A percentile compares a stretch with the other conserved stretches of the same genome.
These are phyloP conservation scores for Cherax quadricarinatus DNA, from an alignment of 1,140 invertebrate species.

Conservation along the genomic window DNA sequence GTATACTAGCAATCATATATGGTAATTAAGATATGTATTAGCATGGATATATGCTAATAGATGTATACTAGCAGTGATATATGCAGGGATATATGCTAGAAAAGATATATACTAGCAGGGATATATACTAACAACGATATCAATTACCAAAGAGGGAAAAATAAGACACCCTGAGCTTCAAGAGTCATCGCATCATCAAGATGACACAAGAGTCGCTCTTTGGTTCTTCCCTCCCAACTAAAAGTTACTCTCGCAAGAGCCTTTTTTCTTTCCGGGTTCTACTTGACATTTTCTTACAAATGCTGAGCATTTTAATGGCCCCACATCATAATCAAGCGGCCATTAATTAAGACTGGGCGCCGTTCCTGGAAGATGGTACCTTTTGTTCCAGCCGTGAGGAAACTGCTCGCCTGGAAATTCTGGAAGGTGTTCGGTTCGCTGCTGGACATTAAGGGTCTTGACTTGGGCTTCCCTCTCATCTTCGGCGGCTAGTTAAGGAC, in stretches of 20 bases:
- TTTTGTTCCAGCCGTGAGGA: conserved; percentile 45
- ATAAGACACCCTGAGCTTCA: too few relatives aligned
- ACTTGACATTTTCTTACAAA: conserved; percentile 39
- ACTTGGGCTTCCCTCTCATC: conserved; percentile 16
- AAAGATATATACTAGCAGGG: too few relatives aligned
- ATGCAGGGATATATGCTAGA: too few relatives aligned
- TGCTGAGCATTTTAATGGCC: conserved; percentile 52
- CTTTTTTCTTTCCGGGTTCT: not conserved
- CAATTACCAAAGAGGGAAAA: too few relatives aligned
- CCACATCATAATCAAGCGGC: conserved; percentile 56
- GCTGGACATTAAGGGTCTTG: not conserved
- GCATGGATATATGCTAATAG: too few relatives aligned
- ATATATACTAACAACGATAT: too few relatives aligned
- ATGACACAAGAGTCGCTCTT: too few relatives aligned
- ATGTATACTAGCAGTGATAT: too few relatives aligned
- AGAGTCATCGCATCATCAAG: too few relatives aligned
- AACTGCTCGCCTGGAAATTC: conserved; percentile 50
- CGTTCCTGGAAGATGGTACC: conserved; percentile 53
- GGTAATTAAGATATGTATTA: too few relatives aligned
- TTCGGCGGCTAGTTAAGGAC: not conserved
- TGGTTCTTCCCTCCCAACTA: not conserved
- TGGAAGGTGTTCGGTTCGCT: conserved; percentile 3
- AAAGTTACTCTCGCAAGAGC: not conserved
- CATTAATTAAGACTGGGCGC: conserved; percentile 58
- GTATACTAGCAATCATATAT: too few relatives aligned